Conservation (phyloP, 2,888 invertebrate species). For the Orchesella flavescens region DNA sequence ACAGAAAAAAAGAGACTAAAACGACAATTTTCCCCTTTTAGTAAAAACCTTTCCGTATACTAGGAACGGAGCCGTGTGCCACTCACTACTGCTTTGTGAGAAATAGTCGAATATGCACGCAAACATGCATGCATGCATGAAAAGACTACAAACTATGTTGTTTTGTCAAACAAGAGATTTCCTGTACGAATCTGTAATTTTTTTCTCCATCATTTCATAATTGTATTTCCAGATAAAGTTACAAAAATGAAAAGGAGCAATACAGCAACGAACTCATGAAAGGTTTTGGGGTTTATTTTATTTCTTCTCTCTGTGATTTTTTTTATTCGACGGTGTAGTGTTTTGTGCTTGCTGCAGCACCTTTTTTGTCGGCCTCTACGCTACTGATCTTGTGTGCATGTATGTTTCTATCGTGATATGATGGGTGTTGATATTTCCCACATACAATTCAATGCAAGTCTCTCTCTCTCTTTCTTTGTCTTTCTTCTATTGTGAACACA, state of each 20-base stretch:
- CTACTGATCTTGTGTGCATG: constrained; percentile 34
- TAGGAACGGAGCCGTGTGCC: constrained; percentile 9
- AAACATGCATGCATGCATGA: constrained; percentile 47
- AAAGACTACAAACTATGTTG: constrained; percentile 38
- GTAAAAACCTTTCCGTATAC: not conserved
- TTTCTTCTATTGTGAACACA: not conserved
- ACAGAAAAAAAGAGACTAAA: constrained; percentile 22
- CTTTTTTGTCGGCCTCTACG: constrained; percentile 41
- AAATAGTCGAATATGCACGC: constrained; percentile 16
- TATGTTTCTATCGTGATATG: constrained; percentile 33
- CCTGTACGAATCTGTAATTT: constrained; percentile 61
- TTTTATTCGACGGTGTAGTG: not conserved
- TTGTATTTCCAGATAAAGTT: not conserved
- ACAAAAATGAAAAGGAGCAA: constrained; percentile 1
- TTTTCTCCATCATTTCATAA: constrained; percentile 32
- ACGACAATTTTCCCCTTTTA: constrained; percentile 17
- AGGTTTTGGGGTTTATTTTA: not conserved
- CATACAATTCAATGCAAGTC: not conserved
- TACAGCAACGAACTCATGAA: not conserved
- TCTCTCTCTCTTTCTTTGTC: not conserved
- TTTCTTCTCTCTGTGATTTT: constrained; percentile 12
- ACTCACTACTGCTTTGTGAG: constrained; percentile 23
- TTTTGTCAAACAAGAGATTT: constrained; percentile 60
- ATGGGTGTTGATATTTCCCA: constrained; percentile 65
- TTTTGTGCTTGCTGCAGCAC: not conserved